Evolutionary conservation across 53 echinoderm and acorn worm species (phyloP), one percentile per base, ranked within the genome.

Genomic region (Luidia sarsii): DNA sequence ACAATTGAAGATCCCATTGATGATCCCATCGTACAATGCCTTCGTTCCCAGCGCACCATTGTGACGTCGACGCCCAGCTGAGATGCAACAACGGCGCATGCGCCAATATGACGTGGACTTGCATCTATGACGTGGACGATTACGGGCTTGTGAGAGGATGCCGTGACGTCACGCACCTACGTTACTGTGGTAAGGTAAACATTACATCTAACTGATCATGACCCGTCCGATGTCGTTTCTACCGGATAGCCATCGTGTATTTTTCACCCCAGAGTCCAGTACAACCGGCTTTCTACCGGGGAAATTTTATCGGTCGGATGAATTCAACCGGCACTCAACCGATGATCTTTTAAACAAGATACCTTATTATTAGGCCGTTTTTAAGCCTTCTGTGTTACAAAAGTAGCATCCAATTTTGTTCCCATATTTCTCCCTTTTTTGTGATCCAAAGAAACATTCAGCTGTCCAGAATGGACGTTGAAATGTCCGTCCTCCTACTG

Each of bases 401-500:
- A n/a, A n/a, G n/a, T n/a, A n/a, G n/a, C n/a, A n/a, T n/a, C n/a
- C n/a, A n/a, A n/a, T 37, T 71, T 50, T 15, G 10, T 15, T 71
- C 22, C 16, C 22, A 29, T 56, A 54, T n/a, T 33, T 59, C 1
- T 16, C n/a, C 30, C n/a, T 36, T 23, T 36, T 64, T 35, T 67
- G 14, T 71, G 2, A n/a, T 80, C 55, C 70, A 3, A 18, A 94
- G 91, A 65, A 30, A 27, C 50, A 0, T 85, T 92, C 18, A 48
- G 64, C 23, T 95, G 95, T 33, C 75, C 82, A 14, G 64, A 38
- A 13, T 86, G 83, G 29, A 89, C 87, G 7, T 66, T 91, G 48
- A 93, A 93, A 56, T 93, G 93, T 60, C 91, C 87, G 0, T 36
- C 65, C 19, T 90, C 93, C 18, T 91, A 88, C 64, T 97, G 97